phyloP scores from a whole-genome alignment of 2,888 invertebrate species.

The Drosophila anceps region DNA sequence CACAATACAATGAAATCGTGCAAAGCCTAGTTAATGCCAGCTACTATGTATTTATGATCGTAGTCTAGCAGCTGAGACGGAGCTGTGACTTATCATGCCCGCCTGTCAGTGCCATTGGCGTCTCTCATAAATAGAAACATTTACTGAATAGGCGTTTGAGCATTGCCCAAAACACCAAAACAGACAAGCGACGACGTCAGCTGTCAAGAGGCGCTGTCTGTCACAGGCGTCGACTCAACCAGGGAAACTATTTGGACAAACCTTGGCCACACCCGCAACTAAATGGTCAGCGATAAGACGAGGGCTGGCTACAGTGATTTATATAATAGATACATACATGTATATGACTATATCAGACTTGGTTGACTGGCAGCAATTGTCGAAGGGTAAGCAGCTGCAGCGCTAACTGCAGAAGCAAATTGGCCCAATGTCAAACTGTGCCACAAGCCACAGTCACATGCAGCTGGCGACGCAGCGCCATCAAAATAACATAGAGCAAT shows the following conservation, averaged over 20 bases:
- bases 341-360: not conserved
- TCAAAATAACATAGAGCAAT: slow-evolving; percentile 39
- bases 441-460: slow-evolving; percentile 5
- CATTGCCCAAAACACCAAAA: slow-evolving; percentile 12
- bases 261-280: slow-evolving; percentile 1
- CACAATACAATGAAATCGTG: not conserved
- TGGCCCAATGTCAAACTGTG: slow-evolving; percentile 55
- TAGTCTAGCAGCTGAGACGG: not conserved
- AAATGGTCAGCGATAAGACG: slow-evolving; percentile 8
- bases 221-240: slow-evolving; percentile 14
- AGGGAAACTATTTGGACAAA: not conserved
- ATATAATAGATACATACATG: not conserved
- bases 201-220: slow-evolving; percentile 20
- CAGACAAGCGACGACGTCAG: slow-evolving; percentile 44
- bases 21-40: not conserved
- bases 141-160: slow-evolving; percentile 13
- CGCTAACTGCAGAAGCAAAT: slow-evolving; percentile 49
- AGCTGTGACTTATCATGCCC: not conserved
- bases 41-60: slow-evolving; percentile 4
- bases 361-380: not conserved
- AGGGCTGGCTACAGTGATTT: slow-evolving; percentile 8
- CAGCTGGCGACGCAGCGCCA: slow-evolving; percentile 14
- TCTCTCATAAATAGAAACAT: slow-evolving; percentile 10
- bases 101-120: not conserved
- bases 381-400: slow-evolving; percentile 1